phyloP scores from a whole-genome alignment of 2,797 vertebrate genomes.

The Amazona ochrocephala region DNA sequence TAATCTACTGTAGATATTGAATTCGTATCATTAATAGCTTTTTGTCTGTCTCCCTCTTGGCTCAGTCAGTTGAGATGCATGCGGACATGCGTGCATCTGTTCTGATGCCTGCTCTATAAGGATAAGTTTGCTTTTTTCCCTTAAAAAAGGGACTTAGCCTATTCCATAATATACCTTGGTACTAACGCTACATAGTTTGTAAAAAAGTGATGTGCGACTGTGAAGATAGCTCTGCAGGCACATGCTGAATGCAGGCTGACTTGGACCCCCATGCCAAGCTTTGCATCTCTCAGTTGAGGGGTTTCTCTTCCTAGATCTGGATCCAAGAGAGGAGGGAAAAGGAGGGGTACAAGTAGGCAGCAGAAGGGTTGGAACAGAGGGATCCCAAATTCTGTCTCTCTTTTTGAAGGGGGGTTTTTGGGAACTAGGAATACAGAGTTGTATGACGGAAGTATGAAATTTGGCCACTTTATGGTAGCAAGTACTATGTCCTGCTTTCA shows the following conservation, averaged over 20 bases:
- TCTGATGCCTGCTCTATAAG: background rate
- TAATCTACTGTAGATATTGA: background rate
- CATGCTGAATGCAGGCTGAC: background rate
- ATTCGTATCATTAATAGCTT: background rate
- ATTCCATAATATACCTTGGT: background rate
- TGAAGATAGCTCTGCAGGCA: background rate
- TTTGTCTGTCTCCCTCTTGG: background rate
- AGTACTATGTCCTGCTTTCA: background rate
- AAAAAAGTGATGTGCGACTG: background rate
- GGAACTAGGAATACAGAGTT: background rate
- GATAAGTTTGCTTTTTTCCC: background rate
- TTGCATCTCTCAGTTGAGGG: background rate
- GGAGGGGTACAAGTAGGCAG: background rate
- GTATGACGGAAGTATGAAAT: background rate
- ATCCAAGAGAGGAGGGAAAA: background rate
- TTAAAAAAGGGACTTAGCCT: background rate
- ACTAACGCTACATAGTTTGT: background rate
- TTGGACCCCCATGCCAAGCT: background rate
- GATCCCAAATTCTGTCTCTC: background rate
- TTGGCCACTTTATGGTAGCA: background rate
- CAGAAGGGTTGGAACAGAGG: background rate
- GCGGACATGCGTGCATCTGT: background rate
- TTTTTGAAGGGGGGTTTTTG: background rate
- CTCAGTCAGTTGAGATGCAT: background rate
- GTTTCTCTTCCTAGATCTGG: background rate